These are phyloP conservation scores for Callyntrura guangdongensis DNA, from an alignment of 2,888 invertebrate species.

Conservation along the genomic window DNA sequence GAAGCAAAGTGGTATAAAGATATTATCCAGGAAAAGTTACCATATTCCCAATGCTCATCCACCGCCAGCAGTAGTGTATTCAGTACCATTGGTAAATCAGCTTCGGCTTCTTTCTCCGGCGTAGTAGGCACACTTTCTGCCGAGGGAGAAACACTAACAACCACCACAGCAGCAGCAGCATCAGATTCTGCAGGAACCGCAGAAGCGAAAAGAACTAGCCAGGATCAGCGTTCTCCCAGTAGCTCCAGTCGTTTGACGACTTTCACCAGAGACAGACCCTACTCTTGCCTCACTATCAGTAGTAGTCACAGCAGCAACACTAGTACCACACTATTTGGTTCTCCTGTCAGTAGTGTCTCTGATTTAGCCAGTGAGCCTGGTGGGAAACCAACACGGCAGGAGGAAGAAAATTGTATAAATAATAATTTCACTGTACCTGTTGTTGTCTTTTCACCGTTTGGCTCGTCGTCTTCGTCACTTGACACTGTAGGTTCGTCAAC, in stretches of 20 bases:
- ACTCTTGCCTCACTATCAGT: slow-evolving; percentile 10
- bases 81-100: slow-evolving; percentile 20
- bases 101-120: neutral
- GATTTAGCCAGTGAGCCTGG: slow-evolving; percentile 21
- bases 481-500: slow-evolving; percentile 12
- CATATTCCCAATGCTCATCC: neutral
- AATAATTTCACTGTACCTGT: slow-evolving; percentile 58
- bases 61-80: slow-evolving; percentile 2
- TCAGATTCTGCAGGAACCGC: neutral
- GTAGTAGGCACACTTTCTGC: neutral
- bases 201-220: slow-evolving; percentile 20
- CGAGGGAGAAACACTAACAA: neutral
- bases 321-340: slow-evolving; percentile 1
- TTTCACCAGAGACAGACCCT: slow-evolving; percentile 68
- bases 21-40: slow-evolving; percentile 44
- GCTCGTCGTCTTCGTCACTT: neutral
- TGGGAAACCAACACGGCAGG: neutral
- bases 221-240: slow-evolving; percentile 57
- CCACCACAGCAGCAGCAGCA: neutral
- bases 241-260: slow-evolving; percentile 70
- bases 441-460: slow-evolving; percentile 39
- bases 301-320: neutral
- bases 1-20: slow-evolving; percentile 1
- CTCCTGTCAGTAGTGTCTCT: slow-evolving; percentile 43
- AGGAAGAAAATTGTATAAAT: neutral